Percentiles rank a stretch among this genome's conserved stretches.
Conservation (phyloP, 2,888 invertebrate species). For the Acronicta leporina region DNA sequence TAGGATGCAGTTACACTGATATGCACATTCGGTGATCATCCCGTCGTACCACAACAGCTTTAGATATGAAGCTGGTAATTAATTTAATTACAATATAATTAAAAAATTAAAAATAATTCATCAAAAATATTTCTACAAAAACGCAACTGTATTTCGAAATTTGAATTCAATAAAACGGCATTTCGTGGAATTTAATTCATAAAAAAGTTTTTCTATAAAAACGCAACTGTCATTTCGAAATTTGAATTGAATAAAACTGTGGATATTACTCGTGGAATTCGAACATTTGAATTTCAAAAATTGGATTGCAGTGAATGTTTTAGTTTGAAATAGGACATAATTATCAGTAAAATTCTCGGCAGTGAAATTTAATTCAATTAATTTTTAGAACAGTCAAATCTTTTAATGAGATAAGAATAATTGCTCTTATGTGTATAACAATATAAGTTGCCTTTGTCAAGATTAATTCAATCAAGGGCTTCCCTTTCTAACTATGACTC, state of each 20-base stretch:
- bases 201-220: neutral
- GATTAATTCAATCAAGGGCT: conserved; percentile 32
- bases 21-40: conserved; percentile 78
- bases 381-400: neutral
- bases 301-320: conserved; percentile 57
- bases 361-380: conserved; percentile 1
- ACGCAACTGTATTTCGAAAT: neutral
- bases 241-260: conserved; percentile 14
- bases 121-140: neutral
- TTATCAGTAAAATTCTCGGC: neutral
- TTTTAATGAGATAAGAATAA: neutral
- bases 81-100: conserved; percentile 18
- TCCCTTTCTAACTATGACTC: conserved; percentile 45
- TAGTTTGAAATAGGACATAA: neutral
- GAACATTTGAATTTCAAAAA: conserved; percentile 21
- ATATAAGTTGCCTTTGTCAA: conserved; percentile 8
- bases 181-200: neutral
- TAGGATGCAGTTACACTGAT: conserved; percentile 71
- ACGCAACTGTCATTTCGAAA: neutral
- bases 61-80: conserved; percentile 85
- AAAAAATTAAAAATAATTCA: conserved; percentile 12
- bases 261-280: conserved; percentile 4
- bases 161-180: conserved; percentile 10
- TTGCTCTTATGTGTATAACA: neutral
- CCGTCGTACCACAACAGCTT: conserved; percentile 73